These are phyloP conservation scores for Neotoma lepida DNA, from an alignment of 2,113 vertebrate species.

Conservation along the genomic window DNA sequence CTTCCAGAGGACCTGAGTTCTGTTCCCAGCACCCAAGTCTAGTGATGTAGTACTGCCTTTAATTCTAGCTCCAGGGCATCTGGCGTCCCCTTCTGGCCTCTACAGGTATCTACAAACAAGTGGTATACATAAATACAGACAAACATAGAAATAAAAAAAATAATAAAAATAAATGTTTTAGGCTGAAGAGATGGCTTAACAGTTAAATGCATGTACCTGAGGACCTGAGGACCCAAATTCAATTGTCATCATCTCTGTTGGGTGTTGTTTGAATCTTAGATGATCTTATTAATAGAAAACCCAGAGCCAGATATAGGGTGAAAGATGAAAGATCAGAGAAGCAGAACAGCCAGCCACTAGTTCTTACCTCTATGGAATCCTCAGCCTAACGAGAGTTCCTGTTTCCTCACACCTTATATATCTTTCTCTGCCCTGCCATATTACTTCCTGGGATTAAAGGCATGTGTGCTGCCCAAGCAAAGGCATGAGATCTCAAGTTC, in stretches of 20 bases:
- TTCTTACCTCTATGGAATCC: no score
- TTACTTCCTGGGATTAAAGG: no score
- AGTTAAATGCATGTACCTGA: neutral
- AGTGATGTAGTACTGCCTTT: neutral
- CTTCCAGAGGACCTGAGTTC: neutral
- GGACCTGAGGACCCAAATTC: neutral
- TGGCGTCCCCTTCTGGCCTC: neutral
- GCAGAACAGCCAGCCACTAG: no score
- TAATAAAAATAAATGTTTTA: neutral
- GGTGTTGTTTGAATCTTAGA: no score
- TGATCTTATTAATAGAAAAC: no score
- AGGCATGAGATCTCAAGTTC: no score
- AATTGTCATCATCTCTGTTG: neutral
- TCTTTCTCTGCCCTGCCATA: no score
- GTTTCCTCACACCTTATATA: no score
- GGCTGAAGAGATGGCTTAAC: neutral
- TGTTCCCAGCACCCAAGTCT: neutral
- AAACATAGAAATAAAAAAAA: neutral
- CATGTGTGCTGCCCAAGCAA: no score
- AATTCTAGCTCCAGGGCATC: neutral
- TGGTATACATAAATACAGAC: neutral
- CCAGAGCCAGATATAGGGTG: no score
- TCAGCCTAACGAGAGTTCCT: no score
- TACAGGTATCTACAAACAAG: neutral
- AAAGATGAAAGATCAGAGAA: no score